Evolutionary conservation across 1,140 invertebrate genomes (phyloP), one percentile per base, ranked within the genome.

Genomic region (Drosophila sturtevanti): DNA sequence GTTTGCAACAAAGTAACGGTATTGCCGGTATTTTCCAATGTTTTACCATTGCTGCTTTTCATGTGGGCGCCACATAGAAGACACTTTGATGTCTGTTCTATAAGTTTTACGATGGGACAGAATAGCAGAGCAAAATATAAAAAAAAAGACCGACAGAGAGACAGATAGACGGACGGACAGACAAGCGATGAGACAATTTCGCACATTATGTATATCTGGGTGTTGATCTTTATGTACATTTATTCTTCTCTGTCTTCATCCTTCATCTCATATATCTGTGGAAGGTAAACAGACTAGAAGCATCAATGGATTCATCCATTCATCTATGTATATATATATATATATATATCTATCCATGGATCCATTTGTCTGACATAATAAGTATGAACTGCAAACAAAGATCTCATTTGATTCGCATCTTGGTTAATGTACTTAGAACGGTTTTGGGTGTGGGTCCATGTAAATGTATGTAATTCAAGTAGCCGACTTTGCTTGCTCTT

Each of bases 401-500:
- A 56, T 37, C 44, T 48, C 37, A 44, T 38, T 34, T 58, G 38
- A 48, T 59, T 67, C 48, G 22, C 34, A 67, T 76, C 66, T 55
- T 67, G 52, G 70, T 73, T 70, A 77, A 87, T 86, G 72, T 73
- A 73, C 72, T 81, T 81, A 69, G 41, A 54, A 59, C 41, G 27
- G 48, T 35, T 21, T 34, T 59, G 68, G 44, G 41, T 63, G 73
- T 12, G 31, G 18, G 22, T 22, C 35, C 81, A 84, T 72, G 71
- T 73, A 79, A 87, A 77, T 86, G 79, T 70, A 4, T 82, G 82
- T 87, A 87, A 87, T 87, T 78, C 72, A 87, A 87, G 82, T 77
- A 87, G 84, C 62, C 69, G 63, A 54, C 73, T 31, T 56, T 55
- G 48, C 41, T 48, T 18, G 10, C 16, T 3, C 41, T 48, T 31